These are phyloP conservation scores for Macrobrachium rosenbergii DNA, from an alignment of 1,140 invertebrate genomes.

Conservation along the genomic window DNA sequence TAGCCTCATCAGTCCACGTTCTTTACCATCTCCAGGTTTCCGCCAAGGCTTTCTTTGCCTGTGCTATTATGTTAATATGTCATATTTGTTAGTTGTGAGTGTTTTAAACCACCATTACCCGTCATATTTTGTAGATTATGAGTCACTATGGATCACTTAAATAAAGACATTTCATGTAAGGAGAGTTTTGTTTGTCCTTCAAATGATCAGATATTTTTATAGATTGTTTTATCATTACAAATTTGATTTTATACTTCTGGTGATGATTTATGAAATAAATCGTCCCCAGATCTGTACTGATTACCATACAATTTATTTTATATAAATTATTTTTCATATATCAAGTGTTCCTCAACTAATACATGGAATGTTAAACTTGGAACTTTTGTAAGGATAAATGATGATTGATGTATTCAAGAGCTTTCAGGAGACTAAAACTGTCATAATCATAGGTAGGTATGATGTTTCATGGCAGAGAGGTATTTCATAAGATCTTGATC, in stretches of 20 bases:
- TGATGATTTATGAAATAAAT: not conserved
- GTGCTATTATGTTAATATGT: slow-evolving; percentile 39
- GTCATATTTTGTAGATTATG: slow-evolving; percentile 59
- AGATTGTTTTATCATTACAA: not conserved
- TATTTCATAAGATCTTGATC: no score
- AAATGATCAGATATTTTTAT: not conserved
- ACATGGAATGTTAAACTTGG: no score
- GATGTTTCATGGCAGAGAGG: no score
- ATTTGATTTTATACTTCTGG: not conserved
- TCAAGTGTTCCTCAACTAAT: no score
- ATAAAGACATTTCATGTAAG: slow-evolving; percentile 61
- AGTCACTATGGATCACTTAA: slow-evolving; percentile 58
- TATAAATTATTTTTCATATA: no score
- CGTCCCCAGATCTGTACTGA: no score
- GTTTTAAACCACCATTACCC: slow-evolving; percentile 53
- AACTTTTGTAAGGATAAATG: no score
- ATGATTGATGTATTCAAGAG: no score
- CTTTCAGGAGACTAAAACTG: no score
- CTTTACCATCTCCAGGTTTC: slow-evolving; percentile 1
- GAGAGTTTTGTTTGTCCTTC: not conserved
- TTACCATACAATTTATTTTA: no score
- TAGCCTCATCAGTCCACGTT: slow-evolving; percentile 2
- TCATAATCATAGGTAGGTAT: no score
- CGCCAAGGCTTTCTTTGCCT: slow-evolving; percentile 27
- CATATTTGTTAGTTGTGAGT: slow-evolving; percentile 56